These are phyloP conservation scores for Temnothorax unifasciatus DNA, from an alignment of 2,888 invertebrate genomes.

Conservation along the genomic window DNA sequence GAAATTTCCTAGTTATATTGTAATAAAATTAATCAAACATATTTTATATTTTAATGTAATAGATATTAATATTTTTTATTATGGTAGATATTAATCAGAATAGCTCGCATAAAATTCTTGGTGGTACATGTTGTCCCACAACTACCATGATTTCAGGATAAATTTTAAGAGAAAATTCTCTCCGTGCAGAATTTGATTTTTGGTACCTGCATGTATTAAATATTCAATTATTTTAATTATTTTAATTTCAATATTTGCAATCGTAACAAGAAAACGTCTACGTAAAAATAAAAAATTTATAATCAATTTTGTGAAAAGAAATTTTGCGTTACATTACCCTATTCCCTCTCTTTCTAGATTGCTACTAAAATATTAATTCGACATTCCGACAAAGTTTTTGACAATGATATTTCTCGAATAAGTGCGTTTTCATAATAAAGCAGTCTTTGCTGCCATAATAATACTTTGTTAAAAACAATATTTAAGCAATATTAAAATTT, in stretches of 20 bases:
- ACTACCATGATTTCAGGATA: too few species aligned
- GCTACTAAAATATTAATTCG: conserved; percentile 22
- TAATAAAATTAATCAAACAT: too few species aligned
- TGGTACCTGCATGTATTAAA: background rate
- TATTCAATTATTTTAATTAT: background rate
- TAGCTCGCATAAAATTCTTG: too few species aligned
- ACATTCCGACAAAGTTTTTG: background rate
- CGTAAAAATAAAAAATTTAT: background rate
- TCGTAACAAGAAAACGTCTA: background rate
- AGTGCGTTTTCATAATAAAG: background rate
- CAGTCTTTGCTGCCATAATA: background rate
- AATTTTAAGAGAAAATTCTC: too few species aligned
- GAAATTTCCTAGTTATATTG: too few species aligned
- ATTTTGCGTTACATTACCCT: background rate
- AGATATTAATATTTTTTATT: too few species aligned
- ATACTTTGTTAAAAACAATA: background rate
- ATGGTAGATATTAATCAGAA: too few species aligned
- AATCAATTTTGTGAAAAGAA: background rate
- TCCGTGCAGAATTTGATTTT: background rate
- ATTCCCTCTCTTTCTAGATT: background rate
- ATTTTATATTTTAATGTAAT: too few species aligned
- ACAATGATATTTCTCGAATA: background rate
- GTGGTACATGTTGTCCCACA: too few species aligned
- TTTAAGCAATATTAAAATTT: background rate
- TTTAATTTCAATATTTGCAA: background rate